These are phyloP conservation scores for Dolichallabes microphthalmus DNA, from an alignment of 2,113 vertebrate species.

Conservation along the genomic window DNA sequence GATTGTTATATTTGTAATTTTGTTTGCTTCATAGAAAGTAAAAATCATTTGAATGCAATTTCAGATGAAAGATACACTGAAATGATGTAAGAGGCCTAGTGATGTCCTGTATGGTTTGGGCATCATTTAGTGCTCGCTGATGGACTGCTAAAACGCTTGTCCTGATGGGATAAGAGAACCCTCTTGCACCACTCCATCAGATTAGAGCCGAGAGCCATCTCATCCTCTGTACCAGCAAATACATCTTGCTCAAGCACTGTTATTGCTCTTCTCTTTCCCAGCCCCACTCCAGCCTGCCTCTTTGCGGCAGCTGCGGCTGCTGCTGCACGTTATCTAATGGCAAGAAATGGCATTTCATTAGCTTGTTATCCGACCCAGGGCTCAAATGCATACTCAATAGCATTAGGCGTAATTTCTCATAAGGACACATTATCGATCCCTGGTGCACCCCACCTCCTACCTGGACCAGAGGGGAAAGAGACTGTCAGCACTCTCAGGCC, in stretches of 20 bases:
- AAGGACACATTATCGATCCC: constrained; percentile 97
- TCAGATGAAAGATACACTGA: neutral
- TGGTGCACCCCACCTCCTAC: constrained; percentile 70
- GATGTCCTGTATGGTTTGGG: constrained; percentile 36
- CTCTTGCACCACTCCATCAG: constrained; percentile 62
- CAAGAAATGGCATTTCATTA: constrained; percentile 96
- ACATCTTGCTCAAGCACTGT: constrained; percentile 82
- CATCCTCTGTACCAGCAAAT: constrained; percentile 78
- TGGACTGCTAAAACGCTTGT: constrained; percentile 11
- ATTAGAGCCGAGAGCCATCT: constrained; percentile 79
- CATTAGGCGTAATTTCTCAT: constrained; percentile 96
- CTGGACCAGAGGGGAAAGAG: constrained; percentile 89
- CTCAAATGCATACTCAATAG: constrained; percentile 93
- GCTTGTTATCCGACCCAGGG: constrained; percentile 88
- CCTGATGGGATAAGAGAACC: constrained; percentile 37
- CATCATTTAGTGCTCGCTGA: constrained; percentile 29
- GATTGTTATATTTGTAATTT: neutral
- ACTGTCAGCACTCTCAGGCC: constrained; percentile 82
- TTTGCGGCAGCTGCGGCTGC: neutral
- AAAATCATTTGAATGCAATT: neutral
- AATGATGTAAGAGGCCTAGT: constrained; percentile 34
- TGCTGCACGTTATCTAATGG: constrained; percentile 84
- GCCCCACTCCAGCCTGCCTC: constrained; percentile 21
- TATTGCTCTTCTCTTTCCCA: constrained; percentile 70
- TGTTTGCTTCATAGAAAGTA: neutral